Conservation (phyloP, 2,888 invertebrate genomes). For the Troglohyphantes excavatus region DNA sequence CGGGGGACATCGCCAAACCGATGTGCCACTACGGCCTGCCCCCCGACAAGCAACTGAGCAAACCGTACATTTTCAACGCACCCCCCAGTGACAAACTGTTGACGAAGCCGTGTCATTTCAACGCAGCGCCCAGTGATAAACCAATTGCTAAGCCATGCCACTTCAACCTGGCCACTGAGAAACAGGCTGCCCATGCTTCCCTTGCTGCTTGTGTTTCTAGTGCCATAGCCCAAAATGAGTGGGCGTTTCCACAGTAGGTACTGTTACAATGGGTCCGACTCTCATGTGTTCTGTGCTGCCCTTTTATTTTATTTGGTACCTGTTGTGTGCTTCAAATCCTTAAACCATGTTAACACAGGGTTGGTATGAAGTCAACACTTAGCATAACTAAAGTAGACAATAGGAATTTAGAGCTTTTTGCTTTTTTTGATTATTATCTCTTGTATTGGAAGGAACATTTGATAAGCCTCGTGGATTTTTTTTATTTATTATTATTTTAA, state of each 20-base stretch:
- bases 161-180: slow-evolving; percentile 68
- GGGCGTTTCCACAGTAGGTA: slow-evolving; percentile 73
- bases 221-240: slow-evolving; percentile 77
- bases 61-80: slow-evolving; percentile 66
- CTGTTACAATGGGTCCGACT: slow-evolving; percentile 13
- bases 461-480: too few relatives aligned
- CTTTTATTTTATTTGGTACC: slow-evolving; percentile 1
- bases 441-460: slow-evolving; percentile 25
- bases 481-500: too few relatives aligned
- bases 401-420: not conserved
- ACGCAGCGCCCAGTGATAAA: slow-evolving; percentile 46
- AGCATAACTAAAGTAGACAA: not conserved
- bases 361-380: not conserved
- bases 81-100: slow-evolving; percentile 64
- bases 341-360: not conserved
- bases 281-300: slow-evolving; percentile 16
- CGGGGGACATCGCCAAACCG: slow-evolving; percentile 50
- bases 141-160: slow-evolving; percentile 74
- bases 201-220: slow-evolving; percentile 74
- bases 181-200: slow-evolving; percentile 69
- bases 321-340: not conserved
- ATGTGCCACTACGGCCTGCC: slow-evolving; percentile 61
- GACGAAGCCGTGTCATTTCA: slow-evolving; percentile 52
- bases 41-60: slow-evolving; percentile 41
- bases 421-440: not conserved